Percentiles rank a stretch among this genome's conserved stretches.
phyloP scores from a whole-genome alignment of 2,797 vertebrate genomes.

The Lemur catta region DNA sequence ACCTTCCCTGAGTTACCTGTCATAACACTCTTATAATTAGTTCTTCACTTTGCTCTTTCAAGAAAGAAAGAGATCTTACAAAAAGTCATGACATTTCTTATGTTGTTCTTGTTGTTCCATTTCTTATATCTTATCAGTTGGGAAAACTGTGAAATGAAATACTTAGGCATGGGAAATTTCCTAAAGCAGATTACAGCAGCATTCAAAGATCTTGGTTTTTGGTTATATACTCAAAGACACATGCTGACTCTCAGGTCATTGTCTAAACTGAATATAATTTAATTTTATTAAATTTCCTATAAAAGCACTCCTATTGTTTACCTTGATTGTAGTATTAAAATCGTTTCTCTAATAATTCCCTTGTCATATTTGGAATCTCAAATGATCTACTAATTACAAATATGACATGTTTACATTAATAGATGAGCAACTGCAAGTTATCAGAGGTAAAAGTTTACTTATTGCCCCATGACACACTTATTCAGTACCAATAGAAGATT shows the following conservation, averaged over 20 bases:
- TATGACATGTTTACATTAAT: neutral
- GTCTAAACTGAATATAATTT: neutral
- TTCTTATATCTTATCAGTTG: neutral
- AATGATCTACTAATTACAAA: neutral
- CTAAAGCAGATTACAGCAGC: neutral
- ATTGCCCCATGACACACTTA: neutral
- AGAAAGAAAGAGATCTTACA: neutral
- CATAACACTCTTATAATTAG: neutral
- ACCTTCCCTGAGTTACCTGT: neutral
- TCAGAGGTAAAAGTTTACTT: neutral
- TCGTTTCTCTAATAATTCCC: neutral
- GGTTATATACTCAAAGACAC: neutral
- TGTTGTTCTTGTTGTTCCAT: neutral
- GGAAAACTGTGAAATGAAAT: neutral
- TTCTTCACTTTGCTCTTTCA: neutral
- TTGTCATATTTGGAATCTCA: neutral
- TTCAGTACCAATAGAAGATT: neutral
- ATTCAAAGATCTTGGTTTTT: neutral
- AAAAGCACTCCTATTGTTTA: neutral
- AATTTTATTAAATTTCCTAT: slow-evolving; percentile 4
- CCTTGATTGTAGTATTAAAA: neutral
- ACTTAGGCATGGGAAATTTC: neutral
- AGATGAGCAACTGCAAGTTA: neutral
- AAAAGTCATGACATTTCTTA: neutral
- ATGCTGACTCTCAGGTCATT: neutral